Conservation (phyloP, 2,888 invertebrate species). For the Tetropium fuscum region DNA sequence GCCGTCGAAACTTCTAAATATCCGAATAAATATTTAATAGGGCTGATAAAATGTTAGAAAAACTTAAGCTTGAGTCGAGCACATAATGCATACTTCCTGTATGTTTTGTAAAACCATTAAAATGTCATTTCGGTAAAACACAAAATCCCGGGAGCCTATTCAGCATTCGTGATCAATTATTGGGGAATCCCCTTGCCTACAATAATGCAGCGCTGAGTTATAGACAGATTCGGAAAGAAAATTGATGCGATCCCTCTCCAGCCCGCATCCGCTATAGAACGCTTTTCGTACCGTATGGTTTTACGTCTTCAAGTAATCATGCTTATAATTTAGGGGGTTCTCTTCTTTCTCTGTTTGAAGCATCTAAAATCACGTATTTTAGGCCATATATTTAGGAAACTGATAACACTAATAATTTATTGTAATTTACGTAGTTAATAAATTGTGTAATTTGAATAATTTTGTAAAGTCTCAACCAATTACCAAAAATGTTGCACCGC, state of each 20-base stretch:
- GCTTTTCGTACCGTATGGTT: conserved; percentile 22
- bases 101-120: conserved; percentile 51
- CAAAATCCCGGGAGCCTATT: conserved; percentile 52
- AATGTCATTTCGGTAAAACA: conserved; percentile 56
- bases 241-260: conserved; percentile 40
- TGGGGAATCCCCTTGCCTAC: conserved; percentile 49
- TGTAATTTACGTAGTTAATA: too few species aligned
- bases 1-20: conserved; percentile 4
- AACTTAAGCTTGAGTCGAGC: conserved; percentile 10
- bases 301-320: conserved; percentile 20
- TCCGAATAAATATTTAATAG: conserved; percentile 22
- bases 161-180: conserved; percentile 57
- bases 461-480: too few species aligned
- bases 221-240: conserved; percentile 48
- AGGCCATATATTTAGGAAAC: too few species aligned
- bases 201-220: conserved; percentile 53
- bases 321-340: conserved; percentile 18
- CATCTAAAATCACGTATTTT: too few species aligned
- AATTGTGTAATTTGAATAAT: too few species aligned
- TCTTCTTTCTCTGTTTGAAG: too few species aligned
- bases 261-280: conserved; percentile 18
- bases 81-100: conserved; percentile 37
- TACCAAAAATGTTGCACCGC: too few species aligned
- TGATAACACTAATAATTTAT: too few species aligned
- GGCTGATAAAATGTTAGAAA: conserved; percentile 16